These are phyloP conservation scores for Sturnus vulgaris DNA, from an alignment of 2,113 vertebrate genomes.

Conservation along the genomic window DNA sequence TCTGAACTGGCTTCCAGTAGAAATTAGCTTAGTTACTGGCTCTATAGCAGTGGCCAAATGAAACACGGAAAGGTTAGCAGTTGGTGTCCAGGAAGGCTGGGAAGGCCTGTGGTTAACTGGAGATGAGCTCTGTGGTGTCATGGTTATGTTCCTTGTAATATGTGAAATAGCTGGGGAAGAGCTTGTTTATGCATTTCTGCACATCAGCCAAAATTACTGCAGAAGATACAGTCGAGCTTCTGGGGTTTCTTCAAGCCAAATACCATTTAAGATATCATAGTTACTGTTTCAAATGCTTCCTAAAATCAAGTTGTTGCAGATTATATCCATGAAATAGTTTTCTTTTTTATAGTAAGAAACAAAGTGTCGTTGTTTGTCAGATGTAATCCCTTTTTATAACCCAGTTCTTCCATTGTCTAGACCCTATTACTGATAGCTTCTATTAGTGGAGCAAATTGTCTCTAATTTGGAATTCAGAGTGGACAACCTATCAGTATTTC, in stretches of 20 bases:
- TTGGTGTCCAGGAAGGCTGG: background rate
- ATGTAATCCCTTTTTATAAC: background rate
- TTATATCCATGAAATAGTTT: background rate
- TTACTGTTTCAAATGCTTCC: background rate
- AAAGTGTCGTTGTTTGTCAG: background rate
- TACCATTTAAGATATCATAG: background rate
- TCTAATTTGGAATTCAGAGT: background rate
- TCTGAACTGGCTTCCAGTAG: background rate
- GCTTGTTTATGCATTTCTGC: background rate
- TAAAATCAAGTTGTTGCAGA: background rate
- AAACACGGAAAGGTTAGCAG: background rate
- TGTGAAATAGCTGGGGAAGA: constrained; percentile 7
- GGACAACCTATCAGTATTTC: background rate
- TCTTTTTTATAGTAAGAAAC: background rate
- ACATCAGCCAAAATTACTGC: background rate
- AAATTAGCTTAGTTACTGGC: background rate
- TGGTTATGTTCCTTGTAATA: constrained; percentile 9
- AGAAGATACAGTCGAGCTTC: background rate
- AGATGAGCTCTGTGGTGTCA: background rate
- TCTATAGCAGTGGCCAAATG: background rate
- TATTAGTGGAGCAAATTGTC: background rate
- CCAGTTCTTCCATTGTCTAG: background rate
- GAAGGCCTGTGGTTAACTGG: constrained; percentile 15
- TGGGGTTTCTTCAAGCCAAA: background rate
- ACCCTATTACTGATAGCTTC: background rate